Evolutionary conservation across 2,797 vertebrate genomes (phyloP), one percentile per base, ranked within the genome.

Genomic region (Nyctibius grandis): DNA sequence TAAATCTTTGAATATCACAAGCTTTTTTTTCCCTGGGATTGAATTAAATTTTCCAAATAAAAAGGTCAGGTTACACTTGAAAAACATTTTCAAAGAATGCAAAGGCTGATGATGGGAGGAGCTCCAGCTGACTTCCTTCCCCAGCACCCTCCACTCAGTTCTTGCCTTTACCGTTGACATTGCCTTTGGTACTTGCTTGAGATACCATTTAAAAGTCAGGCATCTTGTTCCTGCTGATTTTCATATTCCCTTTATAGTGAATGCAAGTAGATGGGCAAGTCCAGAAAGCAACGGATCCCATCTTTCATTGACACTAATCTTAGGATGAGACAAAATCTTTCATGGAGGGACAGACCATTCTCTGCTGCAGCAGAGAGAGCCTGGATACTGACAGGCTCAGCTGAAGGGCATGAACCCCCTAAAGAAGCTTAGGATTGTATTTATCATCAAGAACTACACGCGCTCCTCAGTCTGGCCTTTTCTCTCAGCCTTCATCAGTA

Each of bases 11-110:
- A 81, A 61, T 50, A 44, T 19, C 36, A 57, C 4, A n/a, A n/a
- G n/a, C 15, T 17, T 6, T 5, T 0, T 12, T 53, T 19, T 10
- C 18, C 5, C 40, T 0, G 3, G 8, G 12, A 67, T 90, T 65
- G 83, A 76, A 80, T n/a, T 31, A 84, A 91, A 69, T 42, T 9
- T 83, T 81, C 22, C 31, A 83, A 59, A 87, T 63, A 59, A 74
- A 90, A 87, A 70, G 36, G 5, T 34, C 18, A 63, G 28, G 5
- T 69, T 45, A 69, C 26, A 50, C 12, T 69, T 78, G 31, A 51
- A 81, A 95, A 86, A 36, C 12, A 5, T 73, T 65, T 78, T 92
- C 44, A 44, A 53, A 56, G 75, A 64, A 70, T 59, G n/a, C 13
- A 80, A 56, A 77, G 28, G 51, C 51, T 72, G n/a, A 36, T 38